Evolutionary conservation across 2,888 invertebrate species (phyloP).

Genomic region (Dynastes hyllus): DNA sequence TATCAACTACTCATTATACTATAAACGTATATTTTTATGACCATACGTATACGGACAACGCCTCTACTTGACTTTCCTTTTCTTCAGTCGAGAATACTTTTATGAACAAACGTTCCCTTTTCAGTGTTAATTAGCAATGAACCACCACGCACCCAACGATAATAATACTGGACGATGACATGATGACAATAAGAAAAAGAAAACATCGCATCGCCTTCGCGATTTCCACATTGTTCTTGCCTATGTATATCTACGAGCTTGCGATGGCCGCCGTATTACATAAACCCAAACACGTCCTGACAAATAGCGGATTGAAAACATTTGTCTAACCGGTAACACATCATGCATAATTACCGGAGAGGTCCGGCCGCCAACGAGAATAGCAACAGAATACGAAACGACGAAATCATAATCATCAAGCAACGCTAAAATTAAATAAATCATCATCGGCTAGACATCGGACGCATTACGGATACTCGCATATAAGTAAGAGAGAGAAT

Average conservation of each 20-base stretch:
- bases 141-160: not conserved
- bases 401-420: slow-evolving; percentile 53
- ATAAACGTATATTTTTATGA: no score
- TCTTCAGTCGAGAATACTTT: not conserved
- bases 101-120: not conserved
- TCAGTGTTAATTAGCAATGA: slow-evolving; percentile 6
- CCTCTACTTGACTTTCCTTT: not conserved
- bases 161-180: not conserved
- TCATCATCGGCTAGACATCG: slow-evolving; percentile 54
- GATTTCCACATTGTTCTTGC: slow-evolving; percentile 17
- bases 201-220: not conserved
- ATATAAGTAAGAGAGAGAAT: not conserved
- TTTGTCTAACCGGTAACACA: slow-evolving; percentile 58
- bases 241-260: not conserved
- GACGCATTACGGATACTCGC: no score
- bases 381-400: slow-evolving; percentile 49
- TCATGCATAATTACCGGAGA: slow-evolving; percentile 59
- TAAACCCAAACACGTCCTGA: slow-evolving; percentile 52
- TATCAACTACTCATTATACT: no score
- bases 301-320: slow-evolving; percentile 58
- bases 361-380: slow-evolving; percentile 39
- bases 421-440: slow-evolving; percentile 62
- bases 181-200: not conserved
- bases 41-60: not conserved
- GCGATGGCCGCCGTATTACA: slow-evolving; percentile 39